Percentiles rank a stretch among this genome's conserved stretches.
phyloP scores from a whole-genome alignment of 2,888 invertebrate genomes.

The Pristionchus japonicus region DNA sequence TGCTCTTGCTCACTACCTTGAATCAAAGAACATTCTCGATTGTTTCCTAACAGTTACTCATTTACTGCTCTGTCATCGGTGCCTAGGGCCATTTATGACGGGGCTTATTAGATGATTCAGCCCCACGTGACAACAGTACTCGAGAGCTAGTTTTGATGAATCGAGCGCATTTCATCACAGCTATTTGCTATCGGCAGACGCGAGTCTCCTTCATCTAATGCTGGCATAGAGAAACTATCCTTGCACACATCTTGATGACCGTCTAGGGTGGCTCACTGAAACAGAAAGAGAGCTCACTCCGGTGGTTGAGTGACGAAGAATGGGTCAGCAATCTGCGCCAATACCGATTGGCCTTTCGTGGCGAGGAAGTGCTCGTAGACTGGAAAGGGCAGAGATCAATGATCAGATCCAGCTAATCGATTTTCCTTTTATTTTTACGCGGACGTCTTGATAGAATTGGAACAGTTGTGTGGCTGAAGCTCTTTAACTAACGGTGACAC shows the following conservation, averaged over 20 bases:
- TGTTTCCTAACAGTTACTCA: neutral
- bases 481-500: too few species aligned
- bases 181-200: too few species aligned
- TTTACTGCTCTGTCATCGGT: neutral
- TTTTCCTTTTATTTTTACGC: too few species aligned
- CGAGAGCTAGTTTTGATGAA: neutral
- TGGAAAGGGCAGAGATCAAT: conserved; percentile 8
- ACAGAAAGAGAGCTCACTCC: neutral
- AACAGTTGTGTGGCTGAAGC: too few species aligned
- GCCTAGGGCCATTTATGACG: neutral
- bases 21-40: neutral
- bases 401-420: neutral
- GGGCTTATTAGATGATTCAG: neutral
- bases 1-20: neutral
- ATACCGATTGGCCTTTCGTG: conserved; percentile 34
- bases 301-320: conserved; percentile 65
- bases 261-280: neutral
- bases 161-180: neutral
- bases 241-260: too few species aligned
- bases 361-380: conserved; percentile 47
- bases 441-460: too few species aligned
- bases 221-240: too few species aligned
- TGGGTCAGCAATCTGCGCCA: conserved; percentile 52
- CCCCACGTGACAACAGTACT: too few species aligned
- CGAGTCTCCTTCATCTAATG: too few species aligned